Conservation (phyloP, 2,888 invertebrate species). For the Entomobrya multifasciata region DNA sequence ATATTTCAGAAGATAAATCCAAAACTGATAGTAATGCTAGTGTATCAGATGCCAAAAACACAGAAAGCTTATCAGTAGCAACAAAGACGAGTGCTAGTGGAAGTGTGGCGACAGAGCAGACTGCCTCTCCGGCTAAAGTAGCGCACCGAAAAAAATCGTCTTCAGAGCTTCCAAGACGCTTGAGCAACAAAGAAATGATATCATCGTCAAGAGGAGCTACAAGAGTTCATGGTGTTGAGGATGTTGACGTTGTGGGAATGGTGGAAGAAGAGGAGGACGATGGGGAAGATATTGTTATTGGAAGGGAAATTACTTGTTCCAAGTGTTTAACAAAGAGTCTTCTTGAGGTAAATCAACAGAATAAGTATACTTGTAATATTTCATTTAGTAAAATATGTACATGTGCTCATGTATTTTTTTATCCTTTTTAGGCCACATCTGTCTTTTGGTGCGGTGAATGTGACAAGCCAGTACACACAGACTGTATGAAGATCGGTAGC, state of each 20-base stretch:
- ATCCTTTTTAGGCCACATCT: constrained; percentile 68
- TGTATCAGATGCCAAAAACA: neutral
- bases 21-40: neutral
- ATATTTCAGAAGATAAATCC: constrained; percentile 8
- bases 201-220: neutral
- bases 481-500: constrained; percentile 60
- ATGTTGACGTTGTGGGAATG: constrained; percentile 62
- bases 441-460: constrained; percentile 76
- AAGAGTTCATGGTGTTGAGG: constrained; percentile 33
- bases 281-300: constrained; percentile 62
- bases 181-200: constrained; percentile 58
- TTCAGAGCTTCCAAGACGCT: constrained; percentile 61
- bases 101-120: neutral
- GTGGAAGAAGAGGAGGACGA: constrained; percentile 62
- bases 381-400: constrained; percentile 2
- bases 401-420: constrained; percentile 1
- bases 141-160: constrained; percentile 57
- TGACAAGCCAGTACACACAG: constrained; percentile 76
- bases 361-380: neutral
- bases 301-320: constrained; percentile 65
- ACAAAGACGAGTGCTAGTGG: constrained; percentile 11
- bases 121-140: constrained; percentile 42
- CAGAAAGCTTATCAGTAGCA: neutral
- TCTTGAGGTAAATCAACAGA: constrained; percentile 46
- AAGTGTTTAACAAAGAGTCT: constrained; percentile 65